Evolutionary conservation across 2,888 invertebrate species (phyloP).

Genomic region (Thera obeliscata): DNA sequence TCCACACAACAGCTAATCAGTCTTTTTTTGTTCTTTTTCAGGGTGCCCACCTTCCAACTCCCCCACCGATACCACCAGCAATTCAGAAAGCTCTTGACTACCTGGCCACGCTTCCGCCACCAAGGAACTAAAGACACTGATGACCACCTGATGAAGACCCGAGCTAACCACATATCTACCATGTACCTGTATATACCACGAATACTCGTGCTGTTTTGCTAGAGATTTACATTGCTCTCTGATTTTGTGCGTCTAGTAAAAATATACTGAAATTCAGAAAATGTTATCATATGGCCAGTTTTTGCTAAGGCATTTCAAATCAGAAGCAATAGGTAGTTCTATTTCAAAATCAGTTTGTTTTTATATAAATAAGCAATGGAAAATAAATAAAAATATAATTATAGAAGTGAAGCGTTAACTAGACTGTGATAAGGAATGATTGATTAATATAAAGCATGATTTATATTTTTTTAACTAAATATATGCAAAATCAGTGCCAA

Average conservation of each 20-base stretch:
- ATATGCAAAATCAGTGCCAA: constrained; percentile 81
- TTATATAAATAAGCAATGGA: constrained; percentile 65
- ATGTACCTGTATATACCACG: constrained; percentile 50
- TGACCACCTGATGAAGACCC: constrained; percentile 24
- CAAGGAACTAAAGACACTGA: constrained; percentile 58
- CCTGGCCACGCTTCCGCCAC: constrained; percentile 86
- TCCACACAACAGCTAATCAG: neutral
- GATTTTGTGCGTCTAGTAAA: constrained; percentile 17
- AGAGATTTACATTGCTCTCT: constrained; percentile 45
- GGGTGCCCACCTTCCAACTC: constrained; percentile 90
- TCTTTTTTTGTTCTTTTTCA: constrained; percentile 52
- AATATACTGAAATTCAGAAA: constrained; percentile 6
- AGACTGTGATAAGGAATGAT: constrained; percentile 81
- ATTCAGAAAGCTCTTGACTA: constrained; percentile 90
- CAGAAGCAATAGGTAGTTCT: constrained; percentile 41
- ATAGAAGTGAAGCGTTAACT: constrained; percentile 59
- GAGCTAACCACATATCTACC: constrained; percentile 39
- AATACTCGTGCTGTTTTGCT: constrained; percentile 62
- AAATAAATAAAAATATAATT: constrained; percentile 64
- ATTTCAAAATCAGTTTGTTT: constrained; percentile 58
- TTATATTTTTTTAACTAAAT: constrained; percentile 64
- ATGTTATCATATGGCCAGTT: constrained; percentile 21
- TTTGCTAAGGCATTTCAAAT: constrained; percentile 3
- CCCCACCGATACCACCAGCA: constrained; percentile 90
- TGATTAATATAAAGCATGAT: constrained; percentile 62